These are phyloP conservation scores for Synanthedon andrenaeformis DNA, from an alignment of 2,888 invertebrate genomes.

Conservation along the genomic window DNA sequence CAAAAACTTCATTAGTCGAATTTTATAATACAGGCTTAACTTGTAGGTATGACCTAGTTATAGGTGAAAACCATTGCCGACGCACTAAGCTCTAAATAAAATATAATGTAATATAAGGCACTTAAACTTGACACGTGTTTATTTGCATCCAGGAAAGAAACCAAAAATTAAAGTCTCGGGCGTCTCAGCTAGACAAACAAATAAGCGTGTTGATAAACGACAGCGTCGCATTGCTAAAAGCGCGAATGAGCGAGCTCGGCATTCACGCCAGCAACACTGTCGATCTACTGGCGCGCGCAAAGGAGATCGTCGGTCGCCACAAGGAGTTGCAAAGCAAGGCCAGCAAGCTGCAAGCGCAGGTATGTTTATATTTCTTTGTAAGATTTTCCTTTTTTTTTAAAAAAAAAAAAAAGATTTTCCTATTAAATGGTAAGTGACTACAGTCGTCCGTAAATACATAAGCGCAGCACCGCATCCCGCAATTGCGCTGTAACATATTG, in stretches of 20 bases:
- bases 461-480: background rate
- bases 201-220: slow-evolving; percentile 92
- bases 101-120: no score
- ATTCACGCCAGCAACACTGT: slow-evolving; percentile 89
- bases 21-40: no score
- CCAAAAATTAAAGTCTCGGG: slow-evolving; percentile 82
- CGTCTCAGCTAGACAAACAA: slow-evolving; percentile 93
- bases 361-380: slow-evolving; percentile 40
- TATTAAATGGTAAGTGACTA: background rate
- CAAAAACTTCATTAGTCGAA: no score
- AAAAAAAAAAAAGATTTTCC: no score
- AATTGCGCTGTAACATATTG: background rate
- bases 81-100: no score
- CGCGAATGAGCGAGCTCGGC: slow-evolving; percentile 91
- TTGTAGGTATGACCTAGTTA: no score
- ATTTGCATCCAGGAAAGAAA: slow-evolving; percentile 75
- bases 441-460: background rate
- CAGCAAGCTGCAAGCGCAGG: slow-evolving; percentile 86
- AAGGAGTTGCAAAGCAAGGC: slow-evolving; percentile 93
- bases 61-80: no score
- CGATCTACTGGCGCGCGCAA: slow-evolving; percentile 86
- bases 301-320: slow-evolving; percentile 92
- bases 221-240: slow-evolving; percentile 88
- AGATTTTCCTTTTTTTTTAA: no score
- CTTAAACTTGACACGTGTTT: no score